phyloP scores from a whole-genome alignment of 2,797 vertebrate species.

The Rhabdophis nuchalis region DNA sequence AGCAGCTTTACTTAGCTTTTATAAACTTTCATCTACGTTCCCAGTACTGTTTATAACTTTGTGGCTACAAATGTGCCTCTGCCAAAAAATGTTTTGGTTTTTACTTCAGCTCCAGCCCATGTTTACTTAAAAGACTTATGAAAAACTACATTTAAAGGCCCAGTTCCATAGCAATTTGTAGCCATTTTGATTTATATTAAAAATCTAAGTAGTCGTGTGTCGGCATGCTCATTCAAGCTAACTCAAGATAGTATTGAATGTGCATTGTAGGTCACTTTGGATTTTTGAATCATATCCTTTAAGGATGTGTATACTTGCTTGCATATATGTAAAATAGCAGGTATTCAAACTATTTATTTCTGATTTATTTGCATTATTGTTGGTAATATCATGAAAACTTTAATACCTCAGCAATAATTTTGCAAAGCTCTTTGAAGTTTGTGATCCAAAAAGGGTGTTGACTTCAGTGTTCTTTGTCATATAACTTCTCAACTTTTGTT shows the following conservation, averaged over 20 bases:
- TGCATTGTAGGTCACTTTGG: not conserved
- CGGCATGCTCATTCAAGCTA: not conserved
- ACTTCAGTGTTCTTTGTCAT: not conserved
- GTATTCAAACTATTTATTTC: not conserved
- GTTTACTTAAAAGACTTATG: not conserved
- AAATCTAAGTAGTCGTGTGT: not conserved
- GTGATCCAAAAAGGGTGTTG: not conserved
- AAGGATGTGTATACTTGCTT: not conserved
- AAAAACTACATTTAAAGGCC: not conserved
- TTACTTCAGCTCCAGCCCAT: not conserved
- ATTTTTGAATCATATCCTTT: not conserved
- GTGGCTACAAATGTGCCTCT: not conserved
- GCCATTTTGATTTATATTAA: not conserved
- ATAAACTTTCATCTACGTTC: not conserved
- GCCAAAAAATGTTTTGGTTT: not conserved
- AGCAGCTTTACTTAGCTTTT: not conserved
- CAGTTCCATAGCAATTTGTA: not conserved
- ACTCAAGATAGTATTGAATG: not conserved
- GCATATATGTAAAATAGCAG: not conserved
- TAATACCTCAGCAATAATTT: not conserved
- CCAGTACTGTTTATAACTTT: not conserved
- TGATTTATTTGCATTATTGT: not conserved
- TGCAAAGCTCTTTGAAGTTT: not conserved
- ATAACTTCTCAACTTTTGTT: not conserved
- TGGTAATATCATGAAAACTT: not conserved